Base-by-base conservation (phyloP, 2,888 invertebrate genomes). In the Portevinia maculata region DNA sequence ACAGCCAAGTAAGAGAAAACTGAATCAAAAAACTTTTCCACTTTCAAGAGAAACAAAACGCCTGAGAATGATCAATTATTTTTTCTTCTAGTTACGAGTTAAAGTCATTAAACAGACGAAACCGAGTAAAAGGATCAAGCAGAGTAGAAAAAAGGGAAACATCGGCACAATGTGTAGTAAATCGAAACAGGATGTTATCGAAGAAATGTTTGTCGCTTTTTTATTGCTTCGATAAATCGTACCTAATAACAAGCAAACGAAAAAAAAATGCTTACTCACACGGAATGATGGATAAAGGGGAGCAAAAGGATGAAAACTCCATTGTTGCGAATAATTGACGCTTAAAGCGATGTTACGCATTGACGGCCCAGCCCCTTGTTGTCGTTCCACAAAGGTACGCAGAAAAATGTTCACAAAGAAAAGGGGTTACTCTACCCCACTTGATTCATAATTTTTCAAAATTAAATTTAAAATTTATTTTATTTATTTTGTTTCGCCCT, bases 21-120 rank as follows among this genome's bases (percentile, higher is more conserved):
- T 71, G 59, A 71, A 78, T 65, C 70, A 71, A 53, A 83, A 81
- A 83, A 78, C 52, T 78, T 81, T 71, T 71, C 50, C 62, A 65
- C 71, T 67, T 62, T 65, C 21, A 11, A n/a, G n/a, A 19, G 13
- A 59, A 48, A 71, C 17, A 17, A 39, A 76, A 65, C 53, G 55
- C 24, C 34, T 64, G 52, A 17, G 65, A 81, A 83, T 78, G 81
- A 83, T 83, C 78, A 83, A 83, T 83, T 83, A 83, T 78, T 67
- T 60, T n/a, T 52, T 71, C 60, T 60, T 83, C 71, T 60, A 6
- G 39, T n/a, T 39, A 55, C 41, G 71, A 71, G 78, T 78, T 65
- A 48, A 78, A 71, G 76, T 71, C 81, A 83, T 83, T 83, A 71
- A 71, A 55, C 46, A 13, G 59, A n/a, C 30, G 8, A 55, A 74